Evolutionary conservation across 2,113 vertebrate species (phyloP).

Genomic region (Pedionomus torquatus): DNA sequence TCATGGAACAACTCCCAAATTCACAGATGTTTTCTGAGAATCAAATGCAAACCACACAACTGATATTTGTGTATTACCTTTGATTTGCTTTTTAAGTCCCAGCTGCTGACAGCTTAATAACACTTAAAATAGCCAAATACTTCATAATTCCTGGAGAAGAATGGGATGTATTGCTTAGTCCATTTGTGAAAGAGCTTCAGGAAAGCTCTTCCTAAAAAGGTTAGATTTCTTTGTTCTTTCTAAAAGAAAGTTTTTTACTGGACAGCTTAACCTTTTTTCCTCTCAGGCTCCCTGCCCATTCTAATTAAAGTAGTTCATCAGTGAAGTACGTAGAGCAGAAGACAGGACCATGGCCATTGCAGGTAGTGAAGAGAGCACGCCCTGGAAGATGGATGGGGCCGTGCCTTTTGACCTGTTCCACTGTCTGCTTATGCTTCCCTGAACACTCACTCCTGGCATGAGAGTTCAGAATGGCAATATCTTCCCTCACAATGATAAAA

Average conservation of each 20-base stretch:
- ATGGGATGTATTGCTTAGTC: not conserved
- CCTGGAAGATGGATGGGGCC: not conserved
- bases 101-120: conserved; percentile 24
- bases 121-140: not conserved
- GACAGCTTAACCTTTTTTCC: not conserved
- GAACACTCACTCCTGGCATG: not conserved
- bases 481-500: not conserved
- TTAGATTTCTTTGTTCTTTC: not conserved
- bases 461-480: not conserved
- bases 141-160: not conserved
- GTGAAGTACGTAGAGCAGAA: not conserved
- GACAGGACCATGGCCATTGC: not conserved
- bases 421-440: not conserved
- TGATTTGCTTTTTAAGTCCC: not conserved
- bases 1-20: not conserved
- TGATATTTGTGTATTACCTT: not conserved
- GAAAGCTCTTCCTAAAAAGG: not conserved
- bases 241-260: not conserved
- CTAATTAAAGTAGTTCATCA: not conserved
- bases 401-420: not conserved
- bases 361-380: not conserved
- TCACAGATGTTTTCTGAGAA: conserved; percentile 34
- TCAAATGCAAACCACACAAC: not conserved
- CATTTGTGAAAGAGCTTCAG: not conserved
- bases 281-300: not conserved